phyloP scores from a whole-genome alignment of 2,797 vertebrate genomes.

The Pachyuromys duprasi region DNA sequence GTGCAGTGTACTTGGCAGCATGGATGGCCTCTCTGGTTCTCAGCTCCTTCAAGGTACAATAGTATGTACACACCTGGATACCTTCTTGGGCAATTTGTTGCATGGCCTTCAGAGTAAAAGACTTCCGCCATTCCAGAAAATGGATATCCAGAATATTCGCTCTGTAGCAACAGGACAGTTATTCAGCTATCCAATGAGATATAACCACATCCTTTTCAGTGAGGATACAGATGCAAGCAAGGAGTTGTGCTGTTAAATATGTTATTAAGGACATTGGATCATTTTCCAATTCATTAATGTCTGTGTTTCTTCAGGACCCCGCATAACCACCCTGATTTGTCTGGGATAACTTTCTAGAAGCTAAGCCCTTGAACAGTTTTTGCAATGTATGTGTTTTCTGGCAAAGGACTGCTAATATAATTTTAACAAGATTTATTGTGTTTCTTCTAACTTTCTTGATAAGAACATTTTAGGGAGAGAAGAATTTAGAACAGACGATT shows the following conservation, averaged over 20 bases:
- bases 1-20: not conserved
- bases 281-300: slow-evolving; percentile 12
- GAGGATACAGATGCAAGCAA: not conserved
- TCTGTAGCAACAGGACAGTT: not conserved
- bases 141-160: not conserved
- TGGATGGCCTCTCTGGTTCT: not conserved
- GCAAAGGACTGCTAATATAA: slow-evolving; percentile 49
- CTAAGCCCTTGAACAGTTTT: slow-evolving; percentile 48
- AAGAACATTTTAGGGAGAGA: slow-evolving; percentile 39
- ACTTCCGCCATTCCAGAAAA: not conserved
- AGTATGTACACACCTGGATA: not conserved
- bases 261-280: not conserved
- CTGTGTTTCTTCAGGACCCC: not conserved
- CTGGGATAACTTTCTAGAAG: not conserved
- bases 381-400: slow-evolving; percentile 39
- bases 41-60: not conserved
- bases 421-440: slow-evolving; percentile 66
- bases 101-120: not conserved
- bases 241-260: slow-evolving; percentile 22
- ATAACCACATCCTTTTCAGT: not conserved
- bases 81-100: not conserved
- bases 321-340: not conserved
- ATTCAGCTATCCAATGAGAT: not conserved
- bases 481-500: slow-evolving; percentile 56
- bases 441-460: slow-evolving; percentile 57